Evolutionary conservation across 2,888 invertebrate species (phyloP), one percentile per base, ranked within the genome.

Genomic region (Lasioglossum leucozonium): DNA sequence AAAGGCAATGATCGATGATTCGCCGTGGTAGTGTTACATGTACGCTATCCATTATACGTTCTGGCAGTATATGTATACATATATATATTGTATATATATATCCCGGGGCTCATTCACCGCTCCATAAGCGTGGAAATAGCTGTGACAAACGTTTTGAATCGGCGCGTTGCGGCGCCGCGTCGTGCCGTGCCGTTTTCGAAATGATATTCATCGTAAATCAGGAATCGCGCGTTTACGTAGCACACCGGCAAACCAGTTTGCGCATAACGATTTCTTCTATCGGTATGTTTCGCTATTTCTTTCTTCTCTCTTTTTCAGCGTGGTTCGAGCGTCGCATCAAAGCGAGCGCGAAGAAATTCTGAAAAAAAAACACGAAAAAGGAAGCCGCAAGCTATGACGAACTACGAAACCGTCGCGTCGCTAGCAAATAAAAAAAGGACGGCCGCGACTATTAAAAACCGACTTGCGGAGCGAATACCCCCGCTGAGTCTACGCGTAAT

Each of bases 1-100:
- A 89, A 86, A 89, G 81, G 87, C 92, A 89, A 93, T 94, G 93
- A 94, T 94, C 92, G 93, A 94, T 93, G 93, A 93, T 92, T 91
- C 88, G 88, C 90, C 88, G 88, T 91, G 91, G 91, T 89, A 83
- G 88, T 79, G 75, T 87, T 82, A 84, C 81, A 65, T 72, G 86
- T 86, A 87, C 81, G 86, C 87, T 83, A 89, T 88, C 88, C 88
- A 88, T 89, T 89, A 88, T 83, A 83, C 51, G 67, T 69, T 62
- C 81, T 84, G 89, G 81, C 88, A 85, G 85, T 88, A 85, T 83
- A 89, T 85, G 80, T 13, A 42, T 84, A 82, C 84, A 84, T 79
- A 40, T 40, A 40, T 40, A 40, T 40, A 40, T 40, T 87, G 84
- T 87, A 89, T 85, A 82, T 8, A 51, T 85, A 82, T 84, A 88